Conservation (phyloP, 2,888 invertebrate species). For the Hyalella azteca region DNA sequence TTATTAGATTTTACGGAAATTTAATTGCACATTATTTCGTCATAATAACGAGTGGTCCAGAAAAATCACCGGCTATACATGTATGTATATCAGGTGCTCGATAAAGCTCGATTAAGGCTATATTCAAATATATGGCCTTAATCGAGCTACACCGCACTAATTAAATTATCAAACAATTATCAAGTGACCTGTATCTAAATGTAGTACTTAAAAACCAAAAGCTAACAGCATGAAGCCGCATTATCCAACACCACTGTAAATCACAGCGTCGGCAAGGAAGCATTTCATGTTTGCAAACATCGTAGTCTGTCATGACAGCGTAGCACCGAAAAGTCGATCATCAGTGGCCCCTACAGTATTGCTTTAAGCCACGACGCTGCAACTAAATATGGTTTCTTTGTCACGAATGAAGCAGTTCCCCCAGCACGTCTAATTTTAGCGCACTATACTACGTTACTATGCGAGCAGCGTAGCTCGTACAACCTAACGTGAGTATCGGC, state of each 20-base stretch:
- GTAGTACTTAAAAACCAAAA: background rate
- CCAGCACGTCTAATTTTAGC: conserved; percentile 18
- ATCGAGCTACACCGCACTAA: too few relatives aligned
- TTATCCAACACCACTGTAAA: background rate
- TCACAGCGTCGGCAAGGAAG: too few relatives aligned
- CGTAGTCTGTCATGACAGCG: background rate
- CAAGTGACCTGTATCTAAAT: too few relatives aligned
- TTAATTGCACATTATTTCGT: too few relatives aligned
- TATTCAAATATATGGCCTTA: too few relatives aligned
- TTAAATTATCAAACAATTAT: too few relatives aligned
- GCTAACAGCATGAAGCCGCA: background rate
- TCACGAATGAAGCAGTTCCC: conserved; percentile 5
- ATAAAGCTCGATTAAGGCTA: too few relatives aligned
- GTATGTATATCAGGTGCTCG: too few relatives aligned
- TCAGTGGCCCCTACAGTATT: background rate
- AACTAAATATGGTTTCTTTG: conserved; percentile 30
- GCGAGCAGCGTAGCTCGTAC: background rate
- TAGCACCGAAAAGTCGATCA: background rate
- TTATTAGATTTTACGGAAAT: too few relatives aligned
- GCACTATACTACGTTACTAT: conserved; percentile 27
- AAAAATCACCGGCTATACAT: too few relatives aligned
- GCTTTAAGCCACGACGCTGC: background rate
- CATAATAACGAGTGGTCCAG: too few relatives aligned
- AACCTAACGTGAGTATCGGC: background rate
- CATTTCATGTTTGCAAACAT: conserved; percentile 12